Evolutionary conservation across 2,888 invertebrate genomes (phyloP), one percentile per base, ranked within the genome.

Genomic region (Brachypalpus laphriformis): DNA sequence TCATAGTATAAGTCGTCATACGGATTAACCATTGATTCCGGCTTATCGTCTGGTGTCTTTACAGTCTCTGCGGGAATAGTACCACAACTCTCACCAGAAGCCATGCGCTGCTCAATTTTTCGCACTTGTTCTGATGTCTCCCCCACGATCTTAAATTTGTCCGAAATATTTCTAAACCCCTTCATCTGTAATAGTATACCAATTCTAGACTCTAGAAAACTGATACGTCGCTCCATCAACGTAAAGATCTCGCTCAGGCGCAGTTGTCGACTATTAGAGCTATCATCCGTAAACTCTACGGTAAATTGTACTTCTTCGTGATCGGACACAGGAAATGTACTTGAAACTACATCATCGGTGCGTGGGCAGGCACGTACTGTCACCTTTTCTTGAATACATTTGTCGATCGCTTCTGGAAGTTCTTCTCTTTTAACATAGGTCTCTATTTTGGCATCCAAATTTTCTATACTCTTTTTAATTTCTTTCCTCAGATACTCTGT

Each of bases 1-100:
- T 59, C 59, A 22, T 59, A 59, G 22, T 59, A 59, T n/a, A 59
- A 59, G 1, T 59, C 59, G n/a, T 59, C 59, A n/a, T 56, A 56
- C 1, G 56, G 31, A 56, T 56, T 56, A 56, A 56, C 25, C 25
- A 25, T 25, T n/a, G n/a, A n/a, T 1, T 56, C 31, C 0, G 18
- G 0, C 22, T 20, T 22, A 20, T 49, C 22, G 5, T 11, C 3
- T 1, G n/a, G 20, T 5, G 20, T 22, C 2, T 25, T 49, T 9
- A 6, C n/a, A 25, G 25, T 20, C 3, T 9, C n/a, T 8, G 22
- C 25, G 6, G n/a, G 0, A n/a, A 22, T n/a, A 49, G 3, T 6
- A n/a, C n/a, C 11, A 8, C 22, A 1, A 49, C 9, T 22, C n/a
- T 25, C 49, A n/a, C n/a, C 16, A 1, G 18, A 16, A 4, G 16